These are phyloP conservation scores for Anastatus disparis DNA, from an alignment of 1,140 invertebrate species.

Conservation along the genomic window DNA sequence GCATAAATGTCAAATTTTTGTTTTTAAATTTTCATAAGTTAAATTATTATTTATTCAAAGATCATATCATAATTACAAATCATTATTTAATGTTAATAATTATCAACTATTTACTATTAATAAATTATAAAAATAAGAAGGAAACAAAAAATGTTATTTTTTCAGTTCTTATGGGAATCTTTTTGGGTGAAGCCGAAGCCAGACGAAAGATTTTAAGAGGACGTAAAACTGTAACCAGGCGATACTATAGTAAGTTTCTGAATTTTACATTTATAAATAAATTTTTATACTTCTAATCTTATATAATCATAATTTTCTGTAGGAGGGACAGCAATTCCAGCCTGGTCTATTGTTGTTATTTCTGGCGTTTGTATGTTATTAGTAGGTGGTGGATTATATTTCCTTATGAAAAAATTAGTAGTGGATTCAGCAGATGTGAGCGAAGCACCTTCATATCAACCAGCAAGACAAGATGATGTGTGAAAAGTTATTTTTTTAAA, in stretches of 20 bases:
- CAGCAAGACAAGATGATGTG: slow-evolving; percentile 57
- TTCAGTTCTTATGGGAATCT: slow-evolving; percentile 73
- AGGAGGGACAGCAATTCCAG: slow-evolving; percentile 74
- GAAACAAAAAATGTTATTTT: too few relatives aligned
- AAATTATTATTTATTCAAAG: background rate
- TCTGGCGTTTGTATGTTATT: slow-evolving; percentile 74
- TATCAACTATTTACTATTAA: background rate
- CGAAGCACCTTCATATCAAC: slow-evolving; percentile 55
- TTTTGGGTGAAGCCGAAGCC: slow-evolving; percentile 75
- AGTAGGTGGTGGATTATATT: slow-evolving; percentile 74
- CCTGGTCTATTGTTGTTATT: slow-evolving; percentile 77
- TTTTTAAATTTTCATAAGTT: slow-evolving; percentile 3
- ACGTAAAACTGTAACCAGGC: slow-evolving; percentile 77
- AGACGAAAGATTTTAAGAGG: slow-evolving; percentile 79
- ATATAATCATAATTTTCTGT: background rate
- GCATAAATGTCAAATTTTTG: background rate
- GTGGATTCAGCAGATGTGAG: slow-evolving; percentile 55
- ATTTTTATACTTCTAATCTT: background rate
- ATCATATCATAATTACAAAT: background rate
- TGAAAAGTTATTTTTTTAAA: background rate
- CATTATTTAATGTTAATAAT: slow-evolving; percentile 16
- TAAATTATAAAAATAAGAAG: too few relatives aligned
- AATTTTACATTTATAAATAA: too few relatives aligned
- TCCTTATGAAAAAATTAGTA: slow-evolving; percentile 75
- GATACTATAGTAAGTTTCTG: slow-evolving; percentile 77